These are phyloP conservation scores for Oscheius sp. DNA, from an alignment of 2,888 invertebrate species.

Conservation along the genomic window DNA sequence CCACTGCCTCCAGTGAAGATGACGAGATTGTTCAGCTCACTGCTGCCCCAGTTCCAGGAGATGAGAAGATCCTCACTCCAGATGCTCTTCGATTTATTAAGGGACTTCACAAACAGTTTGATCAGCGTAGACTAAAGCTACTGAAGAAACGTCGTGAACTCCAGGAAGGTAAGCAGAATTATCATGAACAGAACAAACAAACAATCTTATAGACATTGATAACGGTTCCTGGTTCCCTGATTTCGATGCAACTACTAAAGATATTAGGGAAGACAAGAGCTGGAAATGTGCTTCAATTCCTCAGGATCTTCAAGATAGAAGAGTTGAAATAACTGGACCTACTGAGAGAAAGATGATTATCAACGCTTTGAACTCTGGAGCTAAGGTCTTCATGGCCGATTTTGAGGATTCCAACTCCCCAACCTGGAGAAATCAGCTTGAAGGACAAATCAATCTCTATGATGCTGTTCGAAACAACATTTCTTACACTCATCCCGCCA, in stretches of 20 bases:
- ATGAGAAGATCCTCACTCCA: constrained; percentile 75
- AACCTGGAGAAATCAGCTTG: constrained; percentile 79
- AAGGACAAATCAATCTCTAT: constrained; percentile 77
- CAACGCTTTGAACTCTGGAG: constrained; percentile 77
- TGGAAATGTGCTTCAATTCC: constrained; percentile 74
- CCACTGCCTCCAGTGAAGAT: constrained; percentile 63
- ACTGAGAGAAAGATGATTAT: constrained; percentile 76
- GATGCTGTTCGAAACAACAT: constrained; percentile 74
- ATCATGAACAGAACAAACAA: neutral
- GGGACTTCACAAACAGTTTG: constrained; percentile 75
- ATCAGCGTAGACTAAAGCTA: constrained; percentile 69
- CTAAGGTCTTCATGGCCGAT: constrained; percentile 70
- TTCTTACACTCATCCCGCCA: constrained; percentile 66
- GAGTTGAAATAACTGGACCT: constrained; percentile 74
- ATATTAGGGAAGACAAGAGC: constrained; percentile 72
- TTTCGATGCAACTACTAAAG: constrained; percentile 74
- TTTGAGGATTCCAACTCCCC: constrained; percentile 79
- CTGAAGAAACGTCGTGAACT: constrained; percentile 60
- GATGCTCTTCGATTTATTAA: constrained; percentile 76
- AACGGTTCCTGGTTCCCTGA: constrained; percentile 69
- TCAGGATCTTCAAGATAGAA: constrained; percentile 61
- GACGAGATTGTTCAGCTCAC: constrained; percentile 67
- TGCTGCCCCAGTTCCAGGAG: constrained; percentile 70
- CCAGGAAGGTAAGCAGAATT: constrained; percentile 38
- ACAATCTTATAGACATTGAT: constrained; percentile 57